Evolutionary conservation across 2,113 vertebrate species (phyloP), one percentile per base, ranked within the genome.

Genomic region (Apteryx mantelli): DNA sequence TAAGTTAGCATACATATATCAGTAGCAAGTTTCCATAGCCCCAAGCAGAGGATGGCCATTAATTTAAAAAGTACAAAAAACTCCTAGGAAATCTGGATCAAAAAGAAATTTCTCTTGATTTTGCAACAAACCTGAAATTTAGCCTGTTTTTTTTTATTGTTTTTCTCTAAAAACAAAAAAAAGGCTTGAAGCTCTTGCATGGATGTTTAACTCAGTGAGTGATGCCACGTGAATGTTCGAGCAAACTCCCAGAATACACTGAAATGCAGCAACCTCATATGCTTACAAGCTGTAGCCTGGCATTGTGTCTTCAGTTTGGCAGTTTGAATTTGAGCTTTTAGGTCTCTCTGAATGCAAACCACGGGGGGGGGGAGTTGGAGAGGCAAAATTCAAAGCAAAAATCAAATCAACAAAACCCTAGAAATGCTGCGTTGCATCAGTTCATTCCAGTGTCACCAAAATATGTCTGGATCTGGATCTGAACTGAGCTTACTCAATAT

Each of bases 91-190:
- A 84, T 55, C 25, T n/a, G 24, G 6, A 14, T 26, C 34, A 63
- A n/a, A 76, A 89, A n/a, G 32, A 68, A 73, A 24, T 73, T 64
- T 56, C 26, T 17, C 25, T 64, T 53, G 22, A 60, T 55, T 80
- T 83, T 25, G 17, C 48, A 16, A 28, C 19, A 83, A 80, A 68
- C n/a, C 7, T 55, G 66, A 79, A 80, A 82, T 79, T 32, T 11
- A 55, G 9, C 19, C 9, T 55, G 1, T 3, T 0, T 6, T 73
- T 58, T 88, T 68, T 40, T 4, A 34, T 14, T 32, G 4, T 1
- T 70, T 66, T 75, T 56, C 7, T 55, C 32, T 3, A 34, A 44
- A 60, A 53, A 65, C 14, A 32, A 56, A 32, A 48, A 42, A 3
- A 11, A 7, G 22, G 74, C 25, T 32, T 55, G 44, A 55, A 68